phyloP scores from a whole-genome alignment of 1,140 invertebrate species.

The Choristoneura fumiferana region DNA sequence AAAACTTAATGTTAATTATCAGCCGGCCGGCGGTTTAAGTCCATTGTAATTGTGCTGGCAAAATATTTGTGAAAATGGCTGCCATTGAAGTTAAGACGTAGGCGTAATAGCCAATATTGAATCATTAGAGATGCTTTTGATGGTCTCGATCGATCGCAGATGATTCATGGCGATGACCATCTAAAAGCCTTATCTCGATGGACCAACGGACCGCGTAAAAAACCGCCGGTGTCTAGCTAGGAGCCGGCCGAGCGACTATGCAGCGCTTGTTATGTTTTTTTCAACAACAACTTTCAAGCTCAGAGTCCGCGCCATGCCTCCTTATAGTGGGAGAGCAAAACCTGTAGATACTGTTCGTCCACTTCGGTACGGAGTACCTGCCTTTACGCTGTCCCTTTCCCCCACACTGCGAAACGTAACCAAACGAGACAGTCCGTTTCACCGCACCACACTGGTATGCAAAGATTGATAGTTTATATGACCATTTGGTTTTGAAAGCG shows the following conservation, averaged over 20 bases:
- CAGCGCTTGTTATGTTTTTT: conserved; percentile 63
- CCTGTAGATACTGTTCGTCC: conserved; percentile 75
- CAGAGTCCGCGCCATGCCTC: conserved; percentile 60
- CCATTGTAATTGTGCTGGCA: too few species aligned
- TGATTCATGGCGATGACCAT: conserved; percentile 12
- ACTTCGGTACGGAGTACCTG: conserved; percentile 71
- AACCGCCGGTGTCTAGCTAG: conserved; percentile 37
- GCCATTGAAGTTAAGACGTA: neutral
- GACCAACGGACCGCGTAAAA: conserved; percentile 13
- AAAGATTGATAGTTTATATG: conserved; percentile 78
- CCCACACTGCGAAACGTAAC: conserved; percentile 34
- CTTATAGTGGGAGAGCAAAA: conserved; percentile 76
- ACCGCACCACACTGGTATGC: conserved; percentile 75
- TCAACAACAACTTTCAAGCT: conserved; percentile 69
- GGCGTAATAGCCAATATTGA: conserved; percentile 8
- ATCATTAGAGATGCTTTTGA: neutral
- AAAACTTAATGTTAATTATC: too few species aligned
- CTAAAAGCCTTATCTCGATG: neutral
- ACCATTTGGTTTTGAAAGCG: conserved; percentile 76
- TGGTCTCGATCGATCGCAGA: conserved; percentile 7
- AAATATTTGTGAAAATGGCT: too few species aligned
- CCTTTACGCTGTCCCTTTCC: conserved; percentile 61
- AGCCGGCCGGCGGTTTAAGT: too few species aligned
- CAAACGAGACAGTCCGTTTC: conserved; percentile 54
- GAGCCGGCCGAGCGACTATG: conserved; percentile 32